A percentile compares a stretch with the other conserved stretches of the same genome.
Evolutionary conservation across 2,888 invertebrate genomes (phyloP).

Genomic region (Osedax fenrisi): DNA sequence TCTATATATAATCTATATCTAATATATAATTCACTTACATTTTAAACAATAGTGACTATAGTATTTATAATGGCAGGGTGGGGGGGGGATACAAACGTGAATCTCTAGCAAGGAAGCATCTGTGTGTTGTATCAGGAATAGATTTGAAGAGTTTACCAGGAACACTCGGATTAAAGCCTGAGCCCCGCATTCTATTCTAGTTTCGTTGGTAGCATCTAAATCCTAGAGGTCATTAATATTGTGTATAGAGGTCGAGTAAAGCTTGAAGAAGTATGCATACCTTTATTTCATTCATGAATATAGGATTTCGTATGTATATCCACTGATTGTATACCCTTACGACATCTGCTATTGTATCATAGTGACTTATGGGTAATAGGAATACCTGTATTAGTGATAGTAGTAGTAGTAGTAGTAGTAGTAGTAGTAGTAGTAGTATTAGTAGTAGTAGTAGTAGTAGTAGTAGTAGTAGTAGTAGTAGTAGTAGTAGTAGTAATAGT

Average conservation of each 20-base stretch:
- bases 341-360: background rate
- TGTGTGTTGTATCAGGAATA: constrained; percentile 57
- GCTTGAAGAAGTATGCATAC: too few species aligned
- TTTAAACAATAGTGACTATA: too few species aligned
- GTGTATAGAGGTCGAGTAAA: too few species aligned
- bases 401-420: background rate
- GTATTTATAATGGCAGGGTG: too few species aligned
- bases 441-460: background rate
- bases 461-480: background rate
- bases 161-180: constrained; percentile 57
- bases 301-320: background rate
- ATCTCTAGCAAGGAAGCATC: constrained; percentile 29
- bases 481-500: background rate
- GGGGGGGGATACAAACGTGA: constrained; percentile 35
- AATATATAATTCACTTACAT: too few species aligned
- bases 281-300: background rate
- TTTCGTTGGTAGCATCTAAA: too few species aligned
- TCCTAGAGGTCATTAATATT: too few species aligned
- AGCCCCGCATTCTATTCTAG: constrained; percentile 46
- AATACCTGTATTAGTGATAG: background rate
- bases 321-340: background rate
- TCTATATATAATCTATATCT: too few species aligned
- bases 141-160: constrained; percentile 86
- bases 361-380: background rate
- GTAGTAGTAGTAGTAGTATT: background rate